Conservation (phyloP, 2,888 invertebrate species). For the Thalpophila matura region DNA sequence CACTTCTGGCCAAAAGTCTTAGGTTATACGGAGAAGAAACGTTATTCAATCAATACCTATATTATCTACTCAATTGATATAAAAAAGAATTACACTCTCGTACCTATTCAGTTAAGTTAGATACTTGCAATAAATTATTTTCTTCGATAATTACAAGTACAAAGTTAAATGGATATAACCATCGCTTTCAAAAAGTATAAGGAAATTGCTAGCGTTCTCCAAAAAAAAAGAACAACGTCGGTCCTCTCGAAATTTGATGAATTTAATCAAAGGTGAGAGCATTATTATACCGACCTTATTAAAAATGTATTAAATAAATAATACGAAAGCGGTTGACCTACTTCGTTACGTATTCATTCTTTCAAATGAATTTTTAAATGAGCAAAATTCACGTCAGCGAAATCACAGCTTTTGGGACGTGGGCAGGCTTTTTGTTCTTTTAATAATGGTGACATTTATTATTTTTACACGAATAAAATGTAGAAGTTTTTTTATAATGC, state of each 20-base stretch:
- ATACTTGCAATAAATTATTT: too few species aligned
- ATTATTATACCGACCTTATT: slow-evolving; percentile 29
- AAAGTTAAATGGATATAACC: too few species aligned
- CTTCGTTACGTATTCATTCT: slow-evolving; percentile 51
- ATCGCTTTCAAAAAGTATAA: neutral
- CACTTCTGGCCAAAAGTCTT: too few species aligned
- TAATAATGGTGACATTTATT: slow-evolving; percentile 15
- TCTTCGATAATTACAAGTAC: too few species aligned
- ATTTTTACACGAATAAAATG: slow-evolving; percentile 4
- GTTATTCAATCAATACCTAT: too few species aligned
- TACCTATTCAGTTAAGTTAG: too few species aligned
- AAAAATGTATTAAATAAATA: slow-evolving; percentile 51
- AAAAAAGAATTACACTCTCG: too few species aligned
- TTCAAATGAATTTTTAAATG: slow-evolving; percentile 47
- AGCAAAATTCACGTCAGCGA: slow-evolving; percentile 37
- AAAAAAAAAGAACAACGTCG: slow-evolving; percentile 9
- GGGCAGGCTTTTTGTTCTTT: slow-evolving; percentile 21
- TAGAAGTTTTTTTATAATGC: neutral
- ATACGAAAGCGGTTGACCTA: slow-evolving; percentile 50
- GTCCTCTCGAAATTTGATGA: slow-evolving; percentile 21
- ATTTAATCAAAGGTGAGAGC: slow-evolving; percentile 32
- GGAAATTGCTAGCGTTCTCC: neutral
- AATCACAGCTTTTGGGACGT: slow-evolving; percentile 34
- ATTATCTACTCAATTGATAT: too few species aligned
- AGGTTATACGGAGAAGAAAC: too few species aligned